Evolutionary conservation across 1,140 invertebrate genomes (phyloP).

Genomic region (Mercenaria mercenaria): DNA sequence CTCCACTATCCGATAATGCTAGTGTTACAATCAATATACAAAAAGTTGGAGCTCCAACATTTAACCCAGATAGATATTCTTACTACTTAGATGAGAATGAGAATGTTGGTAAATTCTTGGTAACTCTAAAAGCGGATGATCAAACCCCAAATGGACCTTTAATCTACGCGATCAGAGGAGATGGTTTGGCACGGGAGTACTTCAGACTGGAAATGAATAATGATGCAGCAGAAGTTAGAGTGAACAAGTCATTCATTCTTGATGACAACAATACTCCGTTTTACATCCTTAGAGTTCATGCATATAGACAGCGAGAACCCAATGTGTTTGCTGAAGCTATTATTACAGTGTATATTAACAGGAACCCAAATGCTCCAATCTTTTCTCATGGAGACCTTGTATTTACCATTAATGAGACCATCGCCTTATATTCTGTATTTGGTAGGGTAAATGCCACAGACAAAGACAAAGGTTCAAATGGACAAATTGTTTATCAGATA

Average conservation of each 20-base stretch:
- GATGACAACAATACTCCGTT: conserved; percentile 54
- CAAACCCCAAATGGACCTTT: conserved; percentile 60
- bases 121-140: conserved; percentile 64
- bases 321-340: conserved; percentile 88
- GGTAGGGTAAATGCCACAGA: conserved; percentile 88
- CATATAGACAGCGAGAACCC: conserved; percentile 90
- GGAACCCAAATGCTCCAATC: conserved; percentile 69
- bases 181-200: conserved; percentile 60
- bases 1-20: conserved; percentile 65
- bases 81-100: conserved; percentile 55
- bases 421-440: conserved; percentile 68
- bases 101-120: conserved; percentile 32
- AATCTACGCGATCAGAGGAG: conserved; percentile 71
- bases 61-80: conserved; percentile 47
- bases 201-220: conserved; percentile 66
- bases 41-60: conserved; percentile 60
- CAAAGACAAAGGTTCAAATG: conserved; percentile 70
- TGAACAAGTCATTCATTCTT: conserved; percentile 63
- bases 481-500: conserved; percentile 66
- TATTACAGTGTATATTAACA: conserved; percentile 63
- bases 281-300: conserved; percentile 66
- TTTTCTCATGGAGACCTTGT: conserved; percentile 91
- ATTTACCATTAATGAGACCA: conserved; percentile 92
- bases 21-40: conserved; percentile 67
- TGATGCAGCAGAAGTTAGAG: conserved; percentile 54